These are phyloP conservation scores for Bucorvus abyssinicus DNA, from an alignment of 2,797 vertebrate species.

Conservation along the genomic window DNA sequence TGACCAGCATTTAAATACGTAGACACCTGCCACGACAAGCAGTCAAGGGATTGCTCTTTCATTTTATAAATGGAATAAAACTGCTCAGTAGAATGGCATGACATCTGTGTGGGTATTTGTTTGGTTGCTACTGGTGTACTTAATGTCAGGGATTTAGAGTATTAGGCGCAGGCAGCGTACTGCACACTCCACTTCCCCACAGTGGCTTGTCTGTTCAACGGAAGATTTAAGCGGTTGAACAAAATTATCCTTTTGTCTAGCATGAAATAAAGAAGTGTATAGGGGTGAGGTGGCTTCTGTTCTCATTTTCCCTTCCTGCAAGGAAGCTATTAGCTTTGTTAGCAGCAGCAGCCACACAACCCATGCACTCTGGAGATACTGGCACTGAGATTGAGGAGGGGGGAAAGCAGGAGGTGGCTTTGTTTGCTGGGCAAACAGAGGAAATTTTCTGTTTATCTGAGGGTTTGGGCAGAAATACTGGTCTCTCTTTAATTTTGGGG, in stretches of 20 bases:
- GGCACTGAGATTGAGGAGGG: background rate
- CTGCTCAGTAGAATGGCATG: slow-evolving; percentile 36
- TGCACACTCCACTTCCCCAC: slow-evolving; percentile 18
- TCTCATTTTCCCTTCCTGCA: background rate
- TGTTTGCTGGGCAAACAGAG: background rate
- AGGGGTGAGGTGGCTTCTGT: background rate
- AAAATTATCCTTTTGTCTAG: slow-evolving; percentile 45
- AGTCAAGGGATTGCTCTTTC: slow-evolving; percentile 49
- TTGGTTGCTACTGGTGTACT: slow-evolving; percentile 49
- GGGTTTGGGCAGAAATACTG: background rate
- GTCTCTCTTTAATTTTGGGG: background rate
- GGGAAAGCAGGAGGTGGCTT: background rate
- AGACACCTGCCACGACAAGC: slow-evolving; percentile 58
- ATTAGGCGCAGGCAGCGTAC: slow-evolving; percentile 27
- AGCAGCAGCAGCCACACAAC: background rate
- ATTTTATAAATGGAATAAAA: slow-evolving; percentile 62
- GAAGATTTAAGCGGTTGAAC: slow-evolving; percentile 33
- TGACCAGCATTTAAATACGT: slow-evolving; percentile 64
- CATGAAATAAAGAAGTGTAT: background rate
- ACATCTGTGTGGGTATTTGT: slow-evolving; percentile 64
- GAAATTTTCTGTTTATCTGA: background rate
- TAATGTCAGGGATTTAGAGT: slow-evolving; percentile 59
- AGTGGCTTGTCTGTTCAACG: slow-evolving; percentile 13
- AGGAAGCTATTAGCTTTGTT: background rate
- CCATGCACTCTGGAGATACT: background rate